Percentiles rank a stretch among this genome's conserved stretches.
Conservation (phyloP, 1,140 invertebrate genomes). For the Antheraea pernyi region DNA sequence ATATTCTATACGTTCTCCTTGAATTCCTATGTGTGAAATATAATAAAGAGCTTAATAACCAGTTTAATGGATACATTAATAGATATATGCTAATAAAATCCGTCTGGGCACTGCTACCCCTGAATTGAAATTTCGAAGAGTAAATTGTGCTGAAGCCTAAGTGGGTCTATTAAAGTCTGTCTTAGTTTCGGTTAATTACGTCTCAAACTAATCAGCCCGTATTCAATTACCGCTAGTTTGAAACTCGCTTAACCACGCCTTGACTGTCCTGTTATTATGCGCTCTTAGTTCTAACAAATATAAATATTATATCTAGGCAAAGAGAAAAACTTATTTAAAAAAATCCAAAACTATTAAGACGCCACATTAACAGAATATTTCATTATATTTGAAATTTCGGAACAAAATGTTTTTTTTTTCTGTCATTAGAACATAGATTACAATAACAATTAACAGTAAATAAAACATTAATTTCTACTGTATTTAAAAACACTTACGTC, state of each 20-base stretch:
- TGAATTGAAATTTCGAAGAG: neutral
- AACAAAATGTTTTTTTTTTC: no score
- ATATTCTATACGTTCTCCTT: no score
- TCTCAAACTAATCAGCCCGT: neutral
- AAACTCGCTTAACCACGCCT: neutral
- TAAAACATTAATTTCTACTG: neutral
- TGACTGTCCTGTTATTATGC: neutral
- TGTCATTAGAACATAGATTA: no score
- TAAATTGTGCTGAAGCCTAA: neutral
- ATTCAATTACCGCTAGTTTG: constrained; percentile 7
- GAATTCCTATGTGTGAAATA: no score
- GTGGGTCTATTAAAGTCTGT: constrained; percentile 3
- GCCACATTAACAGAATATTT: no score
- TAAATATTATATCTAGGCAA: neutral
- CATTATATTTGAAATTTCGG: no score
- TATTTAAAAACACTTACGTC: neutral
- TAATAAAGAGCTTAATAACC: no score
- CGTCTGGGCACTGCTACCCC: constrained; percentile 3
- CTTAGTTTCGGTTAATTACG: neutral
- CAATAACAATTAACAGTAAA: no score
- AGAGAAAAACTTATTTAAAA: no score
- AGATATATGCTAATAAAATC: constrained; percentile 9
- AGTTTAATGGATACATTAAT: no score
- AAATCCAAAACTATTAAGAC: no score
- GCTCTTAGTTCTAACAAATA: neutral